Conservation (phyloP, 1,140 invertebrate species). For the Papilio polytes region DNA sequence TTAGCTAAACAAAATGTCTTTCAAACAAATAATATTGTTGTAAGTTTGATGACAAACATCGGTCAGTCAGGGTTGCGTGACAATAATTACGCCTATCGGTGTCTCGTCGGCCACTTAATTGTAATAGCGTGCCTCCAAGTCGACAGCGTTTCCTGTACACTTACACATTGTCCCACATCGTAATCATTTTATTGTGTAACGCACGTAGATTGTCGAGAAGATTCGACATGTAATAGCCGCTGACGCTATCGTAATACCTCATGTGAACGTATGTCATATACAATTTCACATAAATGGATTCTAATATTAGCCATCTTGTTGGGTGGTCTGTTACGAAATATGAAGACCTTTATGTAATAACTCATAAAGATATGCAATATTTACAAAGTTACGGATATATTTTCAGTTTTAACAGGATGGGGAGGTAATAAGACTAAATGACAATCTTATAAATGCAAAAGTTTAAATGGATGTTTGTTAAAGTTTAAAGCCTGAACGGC, state of each 20-base stretch:
- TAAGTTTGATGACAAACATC: not conserved
- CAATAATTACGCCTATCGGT: constrained; percentile 69
- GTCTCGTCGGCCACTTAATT: constrained; percentile 68
- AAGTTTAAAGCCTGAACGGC: too few relatives aligned
- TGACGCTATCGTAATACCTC: constrained; percentile 1
- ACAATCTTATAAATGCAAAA: too few relatives aligned
- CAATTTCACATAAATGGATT: not conserved
- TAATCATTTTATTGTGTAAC: constrained; percentile 51
- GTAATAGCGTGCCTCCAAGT: constrained; percentile 64
- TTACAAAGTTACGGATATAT: not conserved
- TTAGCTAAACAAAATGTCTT: not conserved
- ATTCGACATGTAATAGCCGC: not conserved
- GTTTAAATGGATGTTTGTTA: too few relatives aligned
- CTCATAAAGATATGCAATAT: not conserved
- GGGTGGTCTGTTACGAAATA: constrained; percentile 7
- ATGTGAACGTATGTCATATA: constrained; percentile 8
- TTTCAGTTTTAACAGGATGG: not conserved
- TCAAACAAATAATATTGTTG: not conserved
- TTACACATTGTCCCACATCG: constrained; percentile 53
- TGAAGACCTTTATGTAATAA: not conserved
- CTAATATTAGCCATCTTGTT: not conserved
- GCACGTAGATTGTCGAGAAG: constrained; percentile 31
- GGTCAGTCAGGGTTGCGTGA: constrained; percentile 57
- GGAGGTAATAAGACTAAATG: too few relatives aligned
- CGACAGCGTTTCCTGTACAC: constrained; percentile 63